These are phyloP conservation scores for Solea senegalensis DNA, from an alignment of 2,113 vertebrate genomes.

Conservation along the genomic window DNA sequence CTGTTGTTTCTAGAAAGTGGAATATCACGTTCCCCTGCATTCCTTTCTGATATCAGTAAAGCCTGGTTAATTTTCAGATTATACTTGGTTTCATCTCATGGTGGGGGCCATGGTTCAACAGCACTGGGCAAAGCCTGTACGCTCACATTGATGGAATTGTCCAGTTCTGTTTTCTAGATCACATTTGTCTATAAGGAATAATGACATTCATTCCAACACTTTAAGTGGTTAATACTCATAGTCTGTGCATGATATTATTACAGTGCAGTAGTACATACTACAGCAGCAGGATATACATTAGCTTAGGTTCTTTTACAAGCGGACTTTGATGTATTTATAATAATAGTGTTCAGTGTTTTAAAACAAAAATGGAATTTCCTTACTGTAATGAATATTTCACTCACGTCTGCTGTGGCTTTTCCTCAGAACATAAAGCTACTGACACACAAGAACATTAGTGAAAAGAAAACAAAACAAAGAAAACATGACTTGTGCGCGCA, in stretches of 20 bases:
- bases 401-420: neutral
- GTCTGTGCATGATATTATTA: too few species aligned
- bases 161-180: neutral
- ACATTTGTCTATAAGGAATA: neutral
- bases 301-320: neutral
- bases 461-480: conserved; percentile 15
- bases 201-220: too few species aligned
- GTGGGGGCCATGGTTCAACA: neutral
- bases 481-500: neutral
- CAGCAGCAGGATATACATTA: neutral
- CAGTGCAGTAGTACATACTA: neutral
- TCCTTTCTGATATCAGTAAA: conserved; percentile 35
- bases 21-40: conserved; percentile 23
- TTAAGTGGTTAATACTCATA: too few species aligned
- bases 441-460: conserved; percentile 1
- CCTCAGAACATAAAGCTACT: conserved; percentile 9
- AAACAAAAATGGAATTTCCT: neutral
- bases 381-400: neutral
- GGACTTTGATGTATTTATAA: neutral
- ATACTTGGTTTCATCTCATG: conserved; percentile 27
- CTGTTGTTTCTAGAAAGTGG: conserved; percentile 33
- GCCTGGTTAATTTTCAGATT: conserved; percentile 38
- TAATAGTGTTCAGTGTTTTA: neutral
- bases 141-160: conserved; percentile 5
- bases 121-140: neutral